Base-by-base conservation (phyloP, 2,113 vertebrate species). In the Gobiocypris rarus region DNA sequence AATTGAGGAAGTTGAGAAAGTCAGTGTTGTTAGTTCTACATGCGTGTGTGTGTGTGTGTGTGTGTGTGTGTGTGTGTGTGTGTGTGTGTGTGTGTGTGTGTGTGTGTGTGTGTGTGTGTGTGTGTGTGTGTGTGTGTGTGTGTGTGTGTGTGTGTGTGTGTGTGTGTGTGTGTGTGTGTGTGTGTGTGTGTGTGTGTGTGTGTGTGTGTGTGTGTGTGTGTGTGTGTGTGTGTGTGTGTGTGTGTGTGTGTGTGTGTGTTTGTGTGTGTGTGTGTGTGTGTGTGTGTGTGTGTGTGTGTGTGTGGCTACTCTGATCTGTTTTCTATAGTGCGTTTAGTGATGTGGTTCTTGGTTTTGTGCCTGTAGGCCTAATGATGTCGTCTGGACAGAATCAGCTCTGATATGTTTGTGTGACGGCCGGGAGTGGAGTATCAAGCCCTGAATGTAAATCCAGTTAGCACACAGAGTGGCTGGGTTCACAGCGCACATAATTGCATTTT, bases 401-500 rank as follows among this genome's bases (percentile, higher is more conserved):
- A 84, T 88, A 61, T 83, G 52, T 89, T 84, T 87, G 59, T 87
- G 63, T 87, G 52, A 84, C 75, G 67, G 77, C 14, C 26, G 77
- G 73, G 84, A 81, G 87, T 81, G 75, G 65, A 79, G 75, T 81
- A 88, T 87, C 86, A 87, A 87, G 87, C 87, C 1, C 83, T 80
- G 89, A 93, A 91, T 89, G 56, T 88, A 86, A 89, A 52, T 83
- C 8, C 86, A 90, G 80, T 90, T 91, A 75, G 89, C 75, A 87
- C 83, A 89, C 86, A 84, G 75, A 84, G 85, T 86, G 91, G 91
- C 88, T 88, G 89, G 89, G 89, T 91, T 93, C 88, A 92, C 87
- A 78, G 75, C 71, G 84, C 85, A 91, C 86, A 87, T 94, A 93
- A 95, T 93, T 94, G 92, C 90, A 92, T 94, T 93, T 95, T 92